A percentile compares a stretch with the other conserved stretches of the same genome.
phyloP scores from a whole-genome alignment of 2,888 invertebrate genomes.

The Lasioglossum pauxillum region DNA sequence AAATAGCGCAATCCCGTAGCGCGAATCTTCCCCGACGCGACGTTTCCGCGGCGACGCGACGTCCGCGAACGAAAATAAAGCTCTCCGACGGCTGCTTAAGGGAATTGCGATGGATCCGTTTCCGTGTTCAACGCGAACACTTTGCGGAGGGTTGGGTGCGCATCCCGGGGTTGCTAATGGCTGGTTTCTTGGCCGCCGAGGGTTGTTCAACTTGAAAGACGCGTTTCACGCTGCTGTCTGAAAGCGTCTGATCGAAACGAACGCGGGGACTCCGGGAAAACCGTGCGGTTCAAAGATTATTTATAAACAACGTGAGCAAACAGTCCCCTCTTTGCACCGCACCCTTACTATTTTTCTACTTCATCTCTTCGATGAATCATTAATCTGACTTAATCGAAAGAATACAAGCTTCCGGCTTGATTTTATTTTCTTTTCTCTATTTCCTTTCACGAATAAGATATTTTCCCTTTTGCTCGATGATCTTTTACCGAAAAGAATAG shows the following conservation, averaged over 20 bases:
- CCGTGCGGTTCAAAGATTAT: background rate
- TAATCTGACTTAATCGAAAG: background rate
- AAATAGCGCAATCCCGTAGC: background rate
- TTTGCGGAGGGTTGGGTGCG: background rate
- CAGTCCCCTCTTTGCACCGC: background rate
- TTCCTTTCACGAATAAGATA: no score
- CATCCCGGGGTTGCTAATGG: conserved; percentile 6
- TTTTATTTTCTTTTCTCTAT: no score
- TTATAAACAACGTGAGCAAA: background rate
- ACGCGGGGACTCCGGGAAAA: background rate
- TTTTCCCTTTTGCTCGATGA: no score
- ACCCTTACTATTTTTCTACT: background rate
- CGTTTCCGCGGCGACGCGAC: conserved; percentile 13
- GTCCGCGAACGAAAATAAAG: conserved; percentile 43
- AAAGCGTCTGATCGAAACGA: conserved; percentile 4
- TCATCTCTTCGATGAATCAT: background rate
- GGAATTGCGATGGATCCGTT: conserved; percentile 26
- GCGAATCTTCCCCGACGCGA: background rate
- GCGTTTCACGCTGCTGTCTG: background rate
- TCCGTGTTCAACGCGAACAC: conserved; percentile 20
- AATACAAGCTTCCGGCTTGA: no score
- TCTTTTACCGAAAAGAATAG: no score
- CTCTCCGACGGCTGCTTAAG: conserved; percentile 1
- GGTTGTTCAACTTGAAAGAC: conserved; percentile 15
- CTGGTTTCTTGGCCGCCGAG: conserved; percentile 15